These are phyloP conservation scores for Indicator maculatus DNA, from an alignment of 2,113 vertebrate genomes.

Conservation along the genomic window DNA sequence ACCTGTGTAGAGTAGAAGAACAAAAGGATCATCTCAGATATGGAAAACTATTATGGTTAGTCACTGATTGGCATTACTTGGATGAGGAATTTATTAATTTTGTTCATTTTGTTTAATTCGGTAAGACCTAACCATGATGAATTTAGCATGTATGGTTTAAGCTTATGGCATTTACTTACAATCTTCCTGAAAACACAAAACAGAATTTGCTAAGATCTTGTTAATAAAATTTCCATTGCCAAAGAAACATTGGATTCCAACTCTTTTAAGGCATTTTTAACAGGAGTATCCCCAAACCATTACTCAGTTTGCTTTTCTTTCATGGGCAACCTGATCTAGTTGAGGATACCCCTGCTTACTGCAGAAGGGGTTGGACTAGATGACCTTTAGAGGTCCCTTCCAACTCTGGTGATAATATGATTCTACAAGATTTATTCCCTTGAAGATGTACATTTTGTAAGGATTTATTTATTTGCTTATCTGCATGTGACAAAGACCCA, in stretches of 20 bases:
- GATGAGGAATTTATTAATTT: neutral
- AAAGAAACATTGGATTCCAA: neutral
- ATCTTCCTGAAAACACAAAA: neutral
- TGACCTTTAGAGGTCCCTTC: no score
- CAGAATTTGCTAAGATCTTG: neutral
- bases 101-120: neutral
- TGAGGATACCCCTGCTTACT: no score
- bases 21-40: neutral
- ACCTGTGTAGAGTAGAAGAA: neutral
- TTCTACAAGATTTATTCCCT: neutral
- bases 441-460: neutral
- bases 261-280: neutral
- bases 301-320: neutral
- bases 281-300: neutral
- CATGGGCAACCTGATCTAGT: neutral
- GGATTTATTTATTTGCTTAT: neutral
- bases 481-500: neutral
- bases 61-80: neutral
- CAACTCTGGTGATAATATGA: no score
- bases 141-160: neutral
- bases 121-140: accelerated
- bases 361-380: no score
- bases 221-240: neutral
- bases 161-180: neutral
- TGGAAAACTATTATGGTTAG: neutral